A percentile compares a stretch with the other conserved stretches of the same genome.
Evolutionary conservation across 2,797 vertebrate genomes (phyloP).

Genomic region (Enteromius fasciolatus): DNA sequence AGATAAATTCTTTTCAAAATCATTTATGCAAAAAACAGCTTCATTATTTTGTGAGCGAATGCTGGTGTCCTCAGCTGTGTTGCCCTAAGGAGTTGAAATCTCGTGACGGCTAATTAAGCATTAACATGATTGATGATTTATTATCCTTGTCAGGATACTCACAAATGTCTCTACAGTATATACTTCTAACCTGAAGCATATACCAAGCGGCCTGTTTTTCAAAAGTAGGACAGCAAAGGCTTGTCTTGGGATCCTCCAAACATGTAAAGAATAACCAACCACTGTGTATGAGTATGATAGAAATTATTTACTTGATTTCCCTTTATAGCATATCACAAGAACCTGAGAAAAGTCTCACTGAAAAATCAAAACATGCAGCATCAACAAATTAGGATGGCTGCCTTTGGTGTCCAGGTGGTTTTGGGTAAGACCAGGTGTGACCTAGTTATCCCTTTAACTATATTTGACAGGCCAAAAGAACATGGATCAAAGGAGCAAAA

Average conservation of each 20-base stretch:
- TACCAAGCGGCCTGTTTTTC: background rate
- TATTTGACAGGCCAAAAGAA: background rate
- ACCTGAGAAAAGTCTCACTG: background rate
- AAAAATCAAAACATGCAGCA: background rate
- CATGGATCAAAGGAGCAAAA: slow-evolving; percentile 5
- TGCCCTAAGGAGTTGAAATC: slow-evolving; percentile 13
- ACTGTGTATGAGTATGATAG: background rate
- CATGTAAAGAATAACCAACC: background rate
- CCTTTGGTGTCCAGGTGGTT: background rate
- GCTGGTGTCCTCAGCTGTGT: slow-evolving; percentile 11
- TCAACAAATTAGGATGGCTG: background rate
- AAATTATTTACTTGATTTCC: background rate
- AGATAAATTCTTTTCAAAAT: background rate
- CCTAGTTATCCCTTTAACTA: slow-evolving; percentile 6
- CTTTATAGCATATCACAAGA: background rate
- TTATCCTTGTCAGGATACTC: slow-evolving; percentile 18
- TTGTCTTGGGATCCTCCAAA: background rate
- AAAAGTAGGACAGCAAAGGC: background rate
- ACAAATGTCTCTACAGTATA: background rate
- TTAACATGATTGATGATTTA: slow-evolving; percentile 13
- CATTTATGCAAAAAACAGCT: background rate
- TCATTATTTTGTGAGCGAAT: background rate
- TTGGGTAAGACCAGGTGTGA: slow-evolving; percentile 24
- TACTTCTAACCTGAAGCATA: slow-evolving; percentile 7
- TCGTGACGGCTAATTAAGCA: slow-evolving; percentile 16